Conservation (phyloP, 2,113 vertebrate species). For the Cyprinodon brontotheroides region DNA sequence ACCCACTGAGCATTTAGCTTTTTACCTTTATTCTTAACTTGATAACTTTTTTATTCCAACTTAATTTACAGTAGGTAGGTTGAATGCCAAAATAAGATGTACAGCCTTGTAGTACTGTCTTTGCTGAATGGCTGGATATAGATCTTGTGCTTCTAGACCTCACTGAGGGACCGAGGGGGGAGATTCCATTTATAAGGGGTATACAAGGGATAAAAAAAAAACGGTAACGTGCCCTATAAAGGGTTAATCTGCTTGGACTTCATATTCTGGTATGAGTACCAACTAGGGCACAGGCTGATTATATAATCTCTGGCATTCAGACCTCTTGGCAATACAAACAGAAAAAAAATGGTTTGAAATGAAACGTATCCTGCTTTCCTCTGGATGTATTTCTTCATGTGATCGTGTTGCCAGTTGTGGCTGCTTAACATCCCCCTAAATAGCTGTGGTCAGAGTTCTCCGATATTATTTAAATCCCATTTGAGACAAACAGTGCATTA, state of each 20-base stretch:
- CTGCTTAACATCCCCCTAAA: constrained; percentile 29
- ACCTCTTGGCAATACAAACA: constrained; percentile 47
- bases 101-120: too few relatives aligned
- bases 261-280: constrained; percentile 54
- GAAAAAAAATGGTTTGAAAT: not conserved
- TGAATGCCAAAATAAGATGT: too few relatives aligned
- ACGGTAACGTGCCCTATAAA: too few relatives aligned
- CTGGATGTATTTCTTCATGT: not conserved
- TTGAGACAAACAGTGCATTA: constrained; percentile 16
- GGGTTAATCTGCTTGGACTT: constrained; percentile 48
- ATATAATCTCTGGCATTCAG: constrained; percentile 56
- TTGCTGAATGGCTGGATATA: too few relatives aligned
- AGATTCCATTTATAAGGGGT: too few relatives aligned
- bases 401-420: constrained; percentile 33
- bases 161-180: too few relatives aligned
- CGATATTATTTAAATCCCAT: constrained; percentile 25
- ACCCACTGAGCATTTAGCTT: too few relatives aligned
- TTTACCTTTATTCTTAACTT: too few relatives aligned
- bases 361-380: not conserved
- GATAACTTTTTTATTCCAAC: not conserved
- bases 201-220: too few relatives aligned
- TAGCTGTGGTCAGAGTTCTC: constrained; percentile 27
- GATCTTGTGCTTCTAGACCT: too few relatives aligned
- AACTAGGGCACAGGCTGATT: constrained; percentile 60
- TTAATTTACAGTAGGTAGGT: not conserved